These are phyloP conservation scores for Pterocles gutturalis DNA, from an alignment of 2,113 vertebrate genomes.

Conservation along the genomic window DNA sequence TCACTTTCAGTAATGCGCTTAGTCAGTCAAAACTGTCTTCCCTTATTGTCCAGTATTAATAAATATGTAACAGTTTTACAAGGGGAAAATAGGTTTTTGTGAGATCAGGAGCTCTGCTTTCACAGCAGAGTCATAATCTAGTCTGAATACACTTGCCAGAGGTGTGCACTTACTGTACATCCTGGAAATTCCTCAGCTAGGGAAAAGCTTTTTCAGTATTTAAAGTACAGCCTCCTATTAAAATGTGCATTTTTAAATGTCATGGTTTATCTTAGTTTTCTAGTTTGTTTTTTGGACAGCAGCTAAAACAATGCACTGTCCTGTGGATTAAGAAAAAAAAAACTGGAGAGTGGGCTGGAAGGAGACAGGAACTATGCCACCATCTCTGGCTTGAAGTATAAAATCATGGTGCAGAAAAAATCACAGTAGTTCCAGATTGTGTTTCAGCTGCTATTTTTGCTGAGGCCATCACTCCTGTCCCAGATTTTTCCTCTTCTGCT, in stretches of 20 bases:
- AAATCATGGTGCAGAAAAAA: neutral
- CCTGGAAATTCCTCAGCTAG: neutral
- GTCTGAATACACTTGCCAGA: neutral
- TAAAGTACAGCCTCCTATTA: neutral
- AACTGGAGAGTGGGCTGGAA: neutral
- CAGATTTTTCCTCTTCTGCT: neutral
- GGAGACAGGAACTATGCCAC: neutral
- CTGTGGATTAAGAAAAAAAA: neutral
- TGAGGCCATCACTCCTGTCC: neutral
- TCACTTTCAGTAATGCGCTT: neutral
- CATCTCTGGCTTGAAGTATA: neutral
- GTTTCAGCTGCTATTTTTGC: neutral
- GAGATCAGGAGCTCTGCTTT: neutral
- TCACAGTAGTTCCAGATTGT: fast-evolving
- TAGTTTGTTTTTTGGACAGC: neutral
- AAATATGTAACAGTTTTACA: neutral
- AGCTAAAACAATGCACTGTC: neutral
- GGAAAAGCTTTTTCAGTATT: neutral
- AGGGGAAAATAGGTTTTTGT: neutral
- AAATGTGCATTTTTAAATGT: neutral
- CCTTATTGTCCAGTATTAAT: neutral
- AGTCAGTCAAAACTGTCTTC: neutral
- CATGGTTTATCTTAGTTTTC: neutral
- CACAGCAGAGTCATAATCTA: neutral
- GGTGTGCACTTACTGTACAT: neutral